Evolutionary conservation across 2,888 invertebrate genomes (phyloP).

Genomic region (Cheilosia variabilis): DNA sequence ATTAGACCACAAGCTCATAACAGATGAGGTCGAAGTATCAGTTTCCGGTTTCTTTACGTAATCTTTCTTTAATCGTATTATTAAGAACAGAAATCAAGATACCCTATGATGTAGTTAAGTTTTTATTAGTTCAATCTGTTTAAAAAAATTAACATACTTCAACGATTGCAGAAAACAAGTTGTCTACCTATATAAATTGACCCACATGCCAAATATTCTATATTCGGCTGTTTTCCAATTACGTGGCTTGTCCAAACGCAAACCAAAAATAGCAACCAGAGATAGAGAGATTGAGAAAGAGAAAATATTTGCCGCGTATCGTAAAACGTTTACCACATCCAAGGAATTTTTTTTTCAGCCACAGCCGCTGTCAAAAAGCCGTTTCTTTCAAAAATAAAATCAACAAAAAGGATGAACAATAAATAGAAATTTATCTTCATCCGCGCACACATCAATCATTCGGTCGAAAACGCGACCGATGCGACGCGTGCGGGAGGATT

Average conservation of each 20-base stretch:
- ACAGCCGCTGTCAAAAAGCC: background rate
- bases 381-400: slow-evolving; percentile 1
- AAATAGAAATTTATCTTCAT: slow-evolving; percentile 29
- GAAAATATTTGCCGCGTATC: background rate
- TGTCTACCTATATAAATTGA: background rate
- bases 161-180: background rate
- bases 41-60: background rate
- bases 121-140: background rate
- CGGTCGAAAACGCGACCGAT: too few relatives aligned
- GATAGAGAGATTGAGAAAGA: background rate
- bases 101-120: background rate
- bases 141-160: background rate
- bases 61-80: background rate
- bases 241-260: slow-evolving; percentile 1
- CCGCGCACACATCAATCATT: slow-evolving; percentile 29
- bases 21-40: background rate
- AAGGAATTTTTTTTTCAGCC: background rate
- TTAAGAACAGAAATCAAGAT: background rate
- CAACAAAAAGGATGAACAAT: slow-evolving; percentile 8
- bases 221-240: background rate
- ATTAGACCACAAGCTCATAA: background rate
- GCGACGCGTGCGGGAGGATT: background rate
- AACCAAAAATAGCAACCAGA: background rate
- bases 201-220: slow-evolving; percentile 10
- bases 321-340: slow-evolving; percentile 1